Evolutionary conservation across 2,113 vertebrate genomes (phyloP), one percentile per base, ranked within the genome.

Genomic region (Fulica atra): DNA sequence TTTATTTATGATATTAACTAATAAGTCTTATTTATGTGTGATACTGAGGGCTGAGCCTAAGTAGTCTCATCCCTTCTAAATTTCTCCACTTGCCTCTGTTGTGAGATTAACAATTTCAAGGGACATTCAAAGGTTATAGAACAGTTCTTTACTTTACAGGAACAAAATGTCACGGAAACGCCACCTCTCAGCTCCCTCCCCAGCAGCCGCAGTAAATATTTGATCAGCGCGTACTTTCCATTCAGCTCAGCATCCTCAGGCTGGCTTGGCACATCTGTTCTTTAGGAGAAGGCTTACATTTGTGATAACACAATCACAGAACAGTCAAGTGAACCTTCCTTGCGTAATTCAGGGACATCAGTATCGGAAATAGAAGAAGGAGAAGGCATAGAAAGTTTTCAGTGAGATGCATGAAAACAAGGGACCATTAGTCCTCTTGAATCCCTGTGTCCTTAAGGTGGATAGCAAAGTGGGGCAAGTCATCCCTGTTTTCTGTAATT

Each of bases 151-250:
- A 64, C 61, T 86, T 80, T 92, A 88, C 42, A 94, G 90, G 92
- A 94, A 89, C 86, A 95, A 96, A 97, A 95, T 94, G 88, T 96
- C 96, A 86, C 9, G 85, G 92, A 96, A 89, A 89, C 14, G 3
- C 57, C 92, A 92, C 35, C 40, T 88, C 90, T 85, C 70, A 15
- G 59, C 57, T 89, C 81, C 48, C 20, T 87, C 70, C 61, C 38
- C 66, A 89, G 54, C 57, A 92, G 81, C 31, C 56, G 78, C 29
- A 88, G 90, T 87, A 96, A 96, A 86, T 92, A 95, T 95, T 95
- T 93, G 66, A 70, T 93, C 76, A 72, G 64, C 1, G 1, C 11
- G 66, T 96, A 93, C 71, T 97, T 96, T 94, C 91, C 92, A 87
- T 86, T 90, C 91, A 78, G 66, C 72, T 89, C 90, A 84, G 69